Conservation (phyloP, 2,113 vertebrate species). For the Mixornis gularis region DNA sequence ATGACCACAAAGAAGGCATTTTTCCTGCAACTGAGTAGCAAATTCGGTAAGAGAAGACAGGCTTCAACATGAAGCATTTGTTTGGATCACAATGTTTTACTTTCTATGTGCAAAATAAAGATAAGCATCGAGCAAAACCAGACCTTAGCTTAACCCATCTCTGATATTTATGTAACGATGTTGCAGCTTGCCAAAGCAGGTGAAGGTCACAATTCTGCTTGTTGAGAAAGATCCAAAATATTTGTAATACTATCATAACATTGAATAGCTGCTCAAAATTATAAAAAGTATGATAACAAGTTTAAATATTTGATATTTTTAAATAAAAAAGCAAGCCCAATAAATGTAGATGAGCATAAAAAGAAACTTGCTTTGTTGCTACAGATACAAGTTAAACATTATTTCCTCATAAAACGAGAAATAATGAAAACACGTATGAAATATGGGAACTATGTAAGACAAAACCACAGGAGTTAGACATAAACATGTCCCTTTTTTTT, state of each 20-base stretch:
- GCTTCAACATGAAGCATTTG: conserved; percentile 38
- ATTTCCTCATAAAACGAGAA: not conserved
- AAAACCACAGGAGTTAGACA: not conserved
- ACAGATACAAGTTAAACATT: not conserved
- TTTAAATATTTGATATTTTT: not conserved
- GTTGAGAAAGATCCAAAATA: not conserved
- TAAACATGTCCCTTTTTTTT: not conserved
- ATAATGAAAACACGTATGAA: not conserved
- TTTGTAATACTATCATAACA: not conserved
- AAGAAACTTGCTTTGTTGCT: not conserved
- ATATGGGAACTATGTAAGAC: not conserved
- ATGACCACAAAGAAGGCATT: not conserved
- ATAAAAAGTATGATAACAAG: not conserved
- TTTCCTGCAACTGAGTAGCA: not conserved
- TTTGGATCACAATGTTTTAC: conserved; percentile 12
- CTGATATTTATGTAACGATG: not conserved
- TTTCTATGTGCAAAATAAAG: conserved; percentile 3
- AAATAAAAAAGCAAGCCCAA: not conserved
- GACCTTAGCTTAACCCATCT: conserved; percentile 12
- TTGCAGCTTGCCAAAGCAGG: conserved; percentile 1
- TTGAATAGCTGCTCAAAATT: not conserved
- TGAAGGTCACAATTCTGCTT: not conserved
- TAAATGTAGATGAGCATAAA: not conserved
- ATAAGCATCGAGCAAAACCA: conserved; percentile 47
- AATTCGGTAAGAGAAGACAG: not conserved